phyloP scores from a whole-genome alignment of 2,113 vertebrate species.

The Lontra canadensis region DNA sequence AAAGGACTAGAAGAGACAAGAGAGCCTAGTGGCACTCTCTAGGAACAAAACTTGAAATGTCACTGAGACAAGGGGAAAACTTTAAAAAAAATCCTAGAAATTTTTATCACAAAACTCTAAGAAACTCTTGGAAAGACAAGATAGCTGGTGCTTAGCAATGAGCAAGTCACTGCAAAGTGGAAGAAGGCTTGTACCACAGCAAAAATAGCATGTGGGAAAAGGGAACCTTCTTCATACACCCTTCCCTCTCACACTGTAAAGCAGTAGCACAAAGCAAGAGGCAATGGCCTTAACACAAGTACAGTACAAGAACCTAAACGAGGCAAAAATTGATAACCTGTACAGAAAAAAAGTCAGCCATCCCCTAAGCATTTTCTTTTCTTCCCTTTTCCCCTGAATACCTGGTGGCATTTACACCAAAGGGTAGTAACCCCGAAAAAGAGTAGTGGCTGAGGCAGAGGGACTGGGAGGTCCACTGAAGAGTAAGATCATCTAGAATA shows the following conservation, averaged over 20 bases:
- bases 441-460: not conserved
- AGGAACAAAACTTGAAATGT: not conserved
- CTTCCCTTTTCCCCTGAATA: not conserved
- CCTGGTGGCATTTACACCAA: not conserved
- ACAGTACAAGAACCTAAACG: not conserved
- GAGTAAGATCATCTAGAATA: not conserved
- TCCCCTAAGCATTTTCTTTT: not conserved
- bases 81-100: not conserved
- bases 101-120: conserved; percentile 33
- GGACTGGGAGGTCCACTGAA: not conserved
- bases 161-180: not conserved
- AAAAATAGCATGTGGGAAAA: not conserved
- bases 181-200: not conserved
- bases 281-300: not conserved
- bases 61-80: not conserved
- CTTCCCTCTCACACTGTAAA: not conserved
- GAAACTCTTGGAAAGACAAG: not conserved
- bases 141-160: not conserved
- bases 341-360: not conserved
- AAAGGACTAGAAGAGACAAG: not conserved
- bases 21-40: not conserved
- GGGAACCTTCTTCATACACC: not conserved
- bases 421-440: not conserved
- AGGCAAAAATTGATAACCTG: not conserved
- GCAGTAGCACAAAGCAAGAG: not conserved